phyloP scores from a whole-genome alignment of 1,140 invertebrate species.

The Babylonia areolata region DNA sequence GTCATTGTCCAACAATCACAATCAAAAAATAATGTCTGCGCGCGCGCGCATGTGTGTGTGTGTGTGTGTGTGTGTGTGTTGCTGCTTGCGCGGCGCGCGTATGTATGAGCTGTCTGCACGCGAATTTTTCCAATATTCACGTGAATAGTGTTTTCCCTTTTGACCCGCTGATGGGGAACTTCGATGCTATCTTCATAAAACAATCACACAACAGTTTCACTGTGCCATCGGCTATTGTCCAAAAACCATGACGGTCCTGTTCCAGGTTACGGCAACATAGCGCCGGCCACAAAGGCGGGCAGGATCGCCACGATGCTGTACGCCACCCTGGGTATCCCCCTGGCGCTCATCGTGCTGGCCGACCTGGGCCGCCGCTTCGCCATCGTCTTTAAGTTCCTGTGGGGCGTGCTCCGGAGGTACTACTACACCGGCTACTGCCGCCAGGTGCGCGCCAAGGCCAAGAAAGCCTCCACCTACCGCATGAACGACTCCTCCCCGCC shows the following conservation, averaged over 20 bases:
- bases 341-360: constrained; percentile 82
- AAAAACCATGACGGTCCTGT: background rate
- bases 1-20: too few relatives aligned
- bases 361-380: constrained; percentile 73
- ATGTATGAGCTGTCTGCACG: too few relatives aligned
- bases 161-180: too few relatives aligned
- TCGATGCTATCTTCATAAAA: too few relatives aligned
- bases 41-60: too few relatives aligned
- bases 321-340: constrained; percentile 95
- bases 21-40: too few relatives aligned
- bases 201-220: too few relatives aligned
- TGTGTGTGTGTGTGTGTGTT: too few relatives aligned
- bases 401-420: constrained; percentile 48
- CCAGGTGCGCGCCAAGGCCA: constrained; percentile 26
- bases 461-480: background rate
- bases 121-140: too few relatives aligned
- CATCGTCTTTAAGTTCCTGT: constrained; percentile 64
- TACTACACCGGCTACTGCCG: constrained; percentile 46
- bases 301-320: constrained; percentile 93
- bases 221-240: too few relatives aligned
- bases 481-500: background rate
- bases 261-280: constrained; percentile 95
- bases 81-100: too few relatives aligned
- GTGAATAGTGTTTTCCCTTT: too few relatives aligned
- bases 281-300: constrained; percentile 89